Conservation (phyloP, 1,140 invertebrate genomes). For the Ectropis grisescens region DNA sequence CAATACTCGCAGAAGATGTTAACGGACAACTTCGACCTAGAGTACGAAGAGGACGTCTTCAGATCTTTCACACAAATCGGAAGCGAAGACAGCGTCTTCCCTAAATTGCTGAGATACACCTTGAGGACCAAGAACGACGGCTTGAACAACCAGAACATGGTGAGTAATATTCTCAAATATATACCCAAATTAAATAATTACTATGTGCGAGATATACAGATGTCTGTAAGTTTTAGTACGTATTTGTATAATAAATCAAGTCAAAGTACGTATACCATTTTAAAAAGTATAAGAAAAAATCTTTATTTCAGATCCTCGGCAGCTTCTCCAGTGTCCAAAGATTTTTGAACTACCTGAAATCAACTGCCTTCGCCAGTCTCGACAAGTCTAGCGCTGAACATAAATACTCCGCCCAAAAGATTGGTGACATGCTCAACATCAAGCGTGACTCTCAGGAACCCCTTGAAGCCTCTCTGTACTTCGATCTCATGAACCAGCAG, state of each 20-base stretch:
- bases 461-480: constrained; percentile 70
- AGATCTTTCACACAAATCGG: constrained; percentile 59
- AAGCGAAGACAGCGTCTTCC: constrained; percentile 69
- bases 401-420: constrained; percentile 59
- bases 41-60: constrained; percentile 59
- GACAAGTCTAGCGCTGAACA: constrained; percentile 21
- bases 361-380: constrained; percentile 21
- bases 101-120: constrained; percentile 55
- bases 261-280: too few relatives aligned
- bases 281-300: too few relatives aligned
- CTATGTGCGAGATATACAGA: too few relatives aligned
- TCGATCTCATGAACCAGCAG: constrained; percentile 48
- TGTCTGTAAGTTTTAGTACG: too few relatives aligned
- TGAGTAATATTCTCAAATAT: too few relatives aligned
- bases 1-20: constrained; percentile 67
- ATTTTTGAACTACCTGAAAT: constrained; percentile 46
- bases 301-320: constrained; percentile 27
- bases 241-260: too few relatives aligned
- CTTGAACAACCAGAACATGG: constrained; percentile 41
- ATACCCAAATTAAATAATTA: too few relatives aligned
- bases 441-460: constrained; percentile 62
- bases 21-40: constrained; percentile 38
- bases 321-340: constrained; percentile 70
- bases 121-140: constrained; percentile 55
- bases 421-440: constrained; percentile 72